Percentiles rank a stretch among this genome's conserved stretches.
Conservation (phyloP, 2,113 vertebrate species). For the Melanerpes aurifrons region DNA sequence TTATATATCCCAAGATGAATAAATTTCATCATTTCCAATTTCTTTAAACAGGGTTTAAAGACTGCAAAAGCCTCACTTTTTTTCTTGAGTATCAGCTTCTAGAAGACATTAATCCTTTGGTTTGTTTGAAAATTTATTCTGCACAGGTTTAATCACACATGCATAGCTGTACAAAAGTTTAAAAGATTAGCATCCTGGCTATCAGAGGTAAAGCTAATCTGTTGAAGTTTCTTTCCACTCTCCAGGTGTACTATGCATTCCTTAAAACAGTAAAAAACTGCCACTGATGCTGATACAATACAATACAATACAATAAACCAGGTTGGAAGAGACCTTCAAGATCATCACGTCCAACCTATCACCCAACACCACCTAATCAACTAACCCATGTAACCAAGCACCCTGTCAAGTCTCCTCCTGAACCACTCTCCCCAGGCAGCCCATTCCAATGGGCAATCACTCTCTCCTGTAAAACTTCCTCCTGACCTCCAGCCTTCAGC, state of each 20-base stretch:
- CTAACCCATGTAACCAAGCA: no score
- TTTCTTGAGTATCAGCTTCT: not conserved
- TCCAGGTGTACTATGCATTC: not conserved
- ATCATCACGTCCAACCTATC: no score
- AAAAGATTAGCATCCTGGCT: not conserved
- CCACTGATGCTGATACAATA: not conserved
- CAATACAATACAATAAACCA: no score
- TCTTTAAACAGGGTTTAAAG: not conserved
- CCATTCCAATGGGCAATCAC: no score
- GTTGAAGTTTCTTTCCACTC: not conserved
- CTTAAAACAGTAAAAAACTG: not conserved
- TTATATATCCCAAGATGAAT: not conserved
- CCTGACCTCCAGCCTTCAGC: no score
- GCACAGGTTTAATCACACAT: not conserved
- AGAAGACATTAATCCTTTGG: not conserved
- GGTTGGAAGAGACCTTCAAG: no score
- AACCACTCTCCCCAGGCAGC: no score
- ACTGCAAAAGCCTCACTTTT: not conserved
- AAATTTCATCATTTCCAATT: not conserved
- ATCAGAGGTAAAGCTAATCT: not conserved
- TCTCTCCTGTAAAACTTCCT: no score
- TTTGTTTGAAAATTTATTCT: not conserved
- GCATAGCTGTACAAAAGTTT: not conserved
- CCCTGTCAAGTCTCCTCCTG: no score
- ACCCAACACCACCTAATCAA: no score